phyloP scores from a whole-genome alignment of 2,888 invertebrate species.

The Cerastoderma edule region DNA sequence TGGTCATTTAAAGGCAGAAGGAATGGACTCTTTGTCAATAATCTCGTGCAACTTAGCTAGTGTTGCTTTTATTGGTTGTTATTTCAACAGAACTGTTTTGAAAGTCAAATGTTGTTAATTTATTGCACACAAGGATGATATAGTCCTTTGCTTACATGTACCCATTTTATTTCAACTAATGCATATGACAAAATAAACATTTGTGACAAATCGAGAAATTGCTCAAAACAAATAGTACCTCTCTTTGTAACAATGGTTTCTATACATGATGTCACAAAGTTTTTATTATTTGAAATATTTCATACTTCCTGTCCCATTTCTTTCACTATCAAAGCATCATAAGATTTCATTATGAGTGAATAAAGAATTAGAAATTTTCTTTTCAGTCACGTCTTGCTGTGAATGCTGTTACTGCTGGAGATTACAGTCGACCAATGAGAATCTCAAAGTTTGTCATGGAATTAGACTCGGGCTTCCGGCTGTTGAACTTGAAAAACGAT shows the following conservation, averaged over 20 bases:
- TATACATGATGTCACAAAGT: not conserved
- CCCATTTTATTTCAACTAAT: too few relatives aligned
- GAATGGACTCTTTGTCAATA: too few relatives aligned
- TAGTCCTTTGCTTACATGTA: too few relatives aligned
- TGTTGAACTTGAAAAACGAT: constrained; percentile 96
- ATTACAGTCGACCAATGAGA: constrained; percentile 91
- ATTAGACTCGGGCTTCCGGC: constrained; percentile 94
- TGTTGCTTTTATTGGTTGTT: too few relatives aligned
- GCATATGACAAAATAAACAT: too few relatives aligned
- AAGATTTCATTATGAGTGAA: not conserved
- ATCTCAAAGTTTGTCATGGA: constrained; percentile 94
- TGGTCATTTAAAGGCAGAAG: too few relatives aligned
- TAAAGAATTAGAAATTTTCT: not conserved
- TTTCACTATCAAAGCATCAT: not conserved
- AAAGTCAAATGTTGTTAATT: too few relatives aligned
- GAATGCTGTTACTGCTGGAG: constrained; percentile 87
- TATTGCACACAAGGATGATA: too few relatives aligned
- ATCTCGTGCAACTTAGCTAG: too few relatives aligned
- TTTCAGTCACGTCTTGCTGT: constrained; percentile 83
- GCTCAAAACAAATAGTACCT: not conserved
- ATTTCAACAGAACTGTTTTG: too few relatives aligned
- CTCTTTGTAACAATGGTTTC: constrained; percentile 3
- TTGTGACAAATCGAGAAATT: not conserved
- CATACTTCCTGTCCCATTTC: not conserved
- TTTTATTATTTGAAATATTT: not conserved